These are phyloP conservation scores for Riparia riparia DNA, from an alignment of 2,113 vertebrate species.

Conservation along the genomic window DNA sequence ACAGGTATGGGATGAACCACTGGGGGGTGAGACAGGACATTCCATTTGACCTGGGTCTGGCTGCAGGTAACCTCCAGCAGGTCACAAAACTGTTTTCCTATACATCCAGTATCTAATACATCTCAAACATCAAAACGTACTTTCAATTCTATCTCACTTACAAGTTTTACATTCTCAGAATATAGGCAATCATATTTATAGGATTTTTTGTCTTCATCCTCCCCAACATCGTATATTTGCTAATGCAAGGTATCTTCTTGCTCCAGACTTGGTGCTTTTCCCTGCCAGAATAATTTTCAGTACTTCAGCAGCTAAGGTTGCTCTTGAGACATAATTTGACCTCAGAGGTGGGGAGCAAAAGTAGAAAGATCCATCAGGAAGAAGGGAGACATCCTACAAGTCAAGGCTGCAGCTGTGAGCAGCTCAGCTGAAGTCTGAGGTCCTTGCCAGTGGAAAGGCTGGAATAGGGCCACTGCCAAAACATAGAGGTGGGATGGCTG, in stretches of 20 bases:
- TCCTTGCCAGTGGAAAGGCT: neutral
- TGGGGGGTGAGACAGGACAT: too few relatives aligned
- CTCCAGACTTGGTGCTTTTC: neutral
- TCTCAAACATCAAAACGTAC: too few relatives aligned
- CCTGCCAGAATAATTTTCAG: neutral
- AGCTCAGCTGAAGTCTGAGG: fast-evolving
- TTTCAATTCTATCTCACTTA: too few relatives aligned
- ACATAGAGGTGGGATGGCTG: neutral
- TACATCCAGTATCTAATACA: too few relatives aligned
- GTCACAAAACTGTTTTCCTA: too few relatives aligned
- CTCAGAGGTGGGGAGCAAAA: neutral
- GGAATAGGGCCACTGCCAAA: neutral
- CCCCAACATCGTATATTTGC: too few relatives aligned
- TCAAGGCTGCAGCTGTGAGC: neutral
- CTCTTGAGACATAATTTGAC: neutral
- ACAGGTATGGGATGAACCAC: too few relatives aligned
- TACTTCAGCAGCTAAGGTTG: neutral
- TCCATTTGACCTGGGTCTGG: too few relatives aligned
- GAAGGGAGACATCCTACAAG: neutral
- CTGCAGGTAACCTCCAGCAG: too few relatives aligned
- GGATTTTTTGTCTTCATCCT: too few relatives aligned
- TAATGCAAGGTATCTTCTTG: neutral
- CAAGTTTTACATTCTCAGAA: too few relatives aligned
- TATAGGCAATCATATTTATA: too few relatives aligned
- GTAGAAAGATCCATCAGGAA: neutral